phyloP scores from a whole-genome alignment of 2,113 vertebrate species.

The Panthera leo region DNA sequence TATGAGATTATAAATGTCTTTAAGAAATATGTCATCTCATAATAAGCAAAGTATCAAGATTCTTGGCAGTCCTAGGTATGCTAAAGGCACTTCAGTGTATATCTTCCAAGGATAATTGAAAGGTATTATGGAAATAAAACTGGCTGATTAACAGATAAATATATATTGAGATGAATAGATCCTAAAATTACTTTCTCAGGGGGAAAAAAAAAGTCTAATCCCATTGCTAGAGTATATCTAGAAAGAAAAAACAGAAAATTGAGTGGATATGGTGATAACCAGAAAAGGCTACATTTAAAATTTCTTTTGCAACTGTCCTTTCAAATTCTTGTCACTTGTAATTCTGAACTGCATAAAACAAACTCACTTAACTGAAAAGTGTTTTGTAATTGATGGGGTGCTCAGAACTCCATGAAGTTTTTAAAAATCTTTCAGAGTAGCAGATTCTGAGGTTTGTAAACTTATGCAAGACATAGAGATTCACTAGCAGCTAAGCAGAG shows the following conservation, averaged over 20 bases:
- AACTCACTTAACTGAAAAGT: background rate
- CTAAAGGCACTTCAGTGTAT: background rate
- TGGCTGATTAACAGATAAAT: conserved; percentile 19
- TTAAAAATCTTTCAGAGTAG: conserved; percentile 15
- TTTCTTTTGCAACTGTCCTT: background rate
- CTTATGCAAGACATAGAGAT: background rate
- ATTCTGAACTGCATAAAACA: background rate
- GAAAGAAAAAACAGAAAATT: background rate
- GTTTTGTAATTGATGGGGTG: conserved; percentile 17
- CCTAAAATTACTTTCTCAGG: background rate
- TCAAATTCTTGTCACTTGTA: conserved; percentile 13
- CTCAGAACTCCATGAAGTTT: background rate
- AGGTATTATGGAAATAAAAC: background rate
- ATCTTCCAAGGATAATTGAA: background rate
- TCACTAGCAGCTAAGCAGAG: background rate
- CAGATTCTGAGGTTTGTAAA: conserved; percentile 22
- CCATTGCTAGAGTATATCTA: background rate
- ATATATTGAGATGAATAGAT: background rate
- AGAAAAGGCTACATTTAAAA: background rate
- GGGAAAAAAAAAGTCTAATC: background rate
- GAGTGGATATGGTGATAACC: background rate
- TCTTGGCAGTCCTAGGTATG: background rate
- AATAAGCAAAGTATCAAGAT: background rate
- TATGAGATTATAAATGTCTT: conserved; percentile 4
- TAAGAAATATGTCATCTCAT: background rate